These are phyloP conservation scores for Chromobotia macracanthus DNA, from an alignment of 2,797 vertebrate genomes.

Conservation along the genomic window DNA sequence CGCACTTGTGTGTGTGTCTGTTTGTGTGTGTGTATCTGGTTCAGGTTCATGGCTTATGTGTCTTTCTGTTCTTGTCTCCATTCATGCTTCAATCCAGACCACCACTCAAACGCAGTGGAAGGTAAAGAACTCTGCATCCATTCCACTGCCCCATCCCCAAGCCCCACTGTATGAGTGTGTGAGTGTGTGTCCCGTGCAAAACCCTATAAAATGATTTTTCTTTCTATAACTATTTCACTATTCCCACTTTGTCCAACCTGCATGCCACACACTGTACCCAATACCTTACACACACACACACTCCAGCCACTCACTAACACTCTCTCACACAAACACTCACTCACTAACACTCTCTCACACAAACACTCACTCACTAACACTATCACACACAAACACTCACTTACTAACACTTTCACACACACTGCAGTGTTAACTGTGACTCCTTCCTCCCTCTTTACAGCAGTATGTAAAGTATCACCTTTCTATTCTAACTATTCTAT, in stretches of 20 bases:
- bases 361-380: too few relatives aligned
- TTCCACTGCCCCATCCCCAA: constrained; percentile 66
- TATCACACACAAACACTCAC: background rate
- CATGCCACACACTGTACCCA: constrained; percentile 34
- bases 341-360: too few relatives aligned
- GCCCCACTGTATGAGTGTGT: constrained; percentile 58
- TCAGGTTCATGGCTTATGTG: constrained; percentile 51
- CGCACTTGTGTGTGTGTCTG: constrained; percentile 14
- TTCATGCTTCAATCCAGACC: constrained; percentile 82
- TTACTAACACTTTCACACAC: background rate
- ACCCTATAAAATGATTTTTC: constrained; percentile 10
- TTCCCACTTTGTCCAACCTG: constrained; percentile 27
- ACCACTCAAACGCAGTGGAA: constrained; percentile 82
- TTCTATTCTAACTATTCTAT: background rate
- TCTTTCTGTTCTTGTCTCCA: constrained; percentile 78
- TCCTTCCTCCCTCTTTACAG: constrained; percentile 59
- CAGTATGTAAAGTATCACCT: background rate
- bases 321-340: too few relatives aligned
- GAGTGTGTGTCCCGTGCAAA: constrained; percentile 50
- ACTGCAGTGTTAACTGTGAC: background rate
- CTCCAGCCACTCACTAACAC: fast-evolving
- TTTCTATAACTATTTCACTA: constrained; percentile 27
- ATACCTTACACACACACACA: background rate
- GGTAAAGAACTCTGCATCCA: constrained; percentile 72
- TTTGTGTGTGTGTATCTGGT: constrained; percentile 68